Conservation (phyloP, 2,888 invertebrate genomes). For the Dolichomitus sp. region DNA sequence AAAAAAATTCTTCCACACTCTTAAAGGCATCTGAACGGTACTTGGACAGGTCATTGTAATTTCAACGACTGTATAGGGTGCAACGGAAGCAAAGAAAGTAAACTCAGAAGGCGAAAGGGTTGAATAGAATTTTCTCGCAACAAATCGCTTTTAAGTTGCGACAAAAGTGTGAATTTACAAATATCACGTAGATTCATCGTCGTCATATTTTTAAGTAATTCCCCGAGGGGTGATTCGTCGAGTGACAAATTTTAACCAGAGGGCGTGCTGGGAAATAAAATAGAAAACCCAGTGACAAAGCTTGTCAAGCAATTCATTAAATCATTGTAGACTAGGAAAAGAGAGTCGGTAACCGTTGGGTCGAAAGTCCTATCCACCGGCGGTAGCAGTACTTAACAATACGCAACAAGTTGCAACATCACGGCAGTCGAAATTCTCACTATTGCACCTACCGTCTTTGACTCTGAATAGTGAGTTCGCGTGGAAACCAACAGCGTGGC, state of each 20-base stretch:
- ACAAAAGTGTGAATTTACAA: slow-evolving; percentile 18
- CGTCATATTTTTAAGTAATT: slow-evolving; percentile 24
- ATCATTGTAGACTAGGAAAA: background rate
- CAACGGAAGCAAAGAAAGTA: background rate
- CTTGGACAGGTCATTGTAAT: background rate
- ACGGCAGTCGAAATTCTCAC: background rate
- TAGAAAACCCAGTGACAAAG: background rate
- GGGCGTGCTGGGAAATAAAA: slow-evolving; percentile 7
- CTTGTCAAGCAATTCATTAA: slow-evolving; percentile 29
- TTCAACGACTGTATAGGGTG: background rate
- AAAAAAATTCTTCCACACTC: background rate
- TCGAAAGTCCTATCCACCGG: background rate
- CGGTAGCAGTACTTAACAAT: background rate
- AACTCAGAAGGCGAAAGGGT: background rate
- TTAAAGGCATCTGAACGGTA: background rate
- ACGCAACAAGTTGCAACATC: background rate
- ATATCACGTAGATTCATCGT: slow-evolving; percentile 38
- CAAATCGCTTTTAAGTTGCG: background rate
- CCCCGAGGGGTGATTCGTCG: slow-evolving; percentile 58
- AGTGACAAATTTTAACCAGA: slow-evolving; percentile 58
- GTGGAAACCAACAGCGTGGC: background rate
- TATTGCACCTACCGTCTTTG: background rate
- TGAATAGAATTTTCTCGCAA: background rate
- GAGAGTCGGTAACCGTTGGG: background rate
- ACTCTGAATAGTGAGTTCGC: background rate